Base-by-base conservation (phyloP, 2,113 vertebrate species). In the Bucco capensis region DNA sequence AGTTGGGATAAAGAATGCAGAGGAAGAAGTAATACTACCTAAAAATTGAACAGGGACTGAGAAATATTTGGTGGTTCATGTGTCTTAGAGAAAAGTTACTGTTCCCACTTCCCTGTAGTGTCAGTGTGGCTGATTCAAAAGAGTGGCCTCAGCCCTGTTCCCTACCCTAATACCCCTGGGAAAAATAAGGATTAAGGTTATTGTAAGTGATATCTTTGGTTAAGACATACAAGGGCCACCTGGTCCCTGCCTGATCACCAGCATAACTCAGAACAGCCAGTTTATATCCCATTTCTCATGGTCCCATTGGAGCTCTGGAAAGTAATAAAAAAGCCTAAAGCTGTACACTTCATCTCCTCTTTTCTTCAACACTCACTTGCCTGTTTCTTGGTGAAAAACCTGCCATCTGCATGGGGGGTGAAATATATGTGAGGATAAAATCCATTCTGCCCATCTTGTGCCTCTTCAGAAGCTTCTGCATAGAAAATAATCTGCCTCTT, bases 201-300 rank as follows among this genome's bases (percentile, higher is more conserved):
- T 78, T 51, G 56, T 74, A 89, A 91, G 53, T 56, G 69, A 83
- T 94, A 90, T 93, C 93, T 91, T 92, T 90, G 86, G 88, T 94
- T 91, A 95, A 90, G 79, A 35, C 65, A 12, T 72, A 67, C 46
- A 64, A 86, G 53, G 74, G 64, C 88, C 92, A 95, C 88, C 90
- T 95, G 90, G 86, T 83, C 88, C 72, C 56, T 83, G 76, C 69
- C 69, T 81, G 85, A 49, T 89, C 37, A 56, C 80, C 83, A 78
- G 76, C 4, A 0, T 11, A 67, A 95, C 37, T 53, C 72, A 71
- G 92, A 94, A 38, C 49, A 85, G 90, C 31, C 92, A 83, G 38
- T 21, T 91, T 77, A 76, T 53, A 94, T 85, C 47, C 47, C 77
- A 12, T 74, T 91, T 86, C 76, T 74, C 21, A 19, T n/a, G 24